Percentiles rank a stretch among this genome's conserved stretches.
phyloP scores from a whole-genome alignment of 2,797 vertebrate species.

The Sus cebifrons region DNA sequence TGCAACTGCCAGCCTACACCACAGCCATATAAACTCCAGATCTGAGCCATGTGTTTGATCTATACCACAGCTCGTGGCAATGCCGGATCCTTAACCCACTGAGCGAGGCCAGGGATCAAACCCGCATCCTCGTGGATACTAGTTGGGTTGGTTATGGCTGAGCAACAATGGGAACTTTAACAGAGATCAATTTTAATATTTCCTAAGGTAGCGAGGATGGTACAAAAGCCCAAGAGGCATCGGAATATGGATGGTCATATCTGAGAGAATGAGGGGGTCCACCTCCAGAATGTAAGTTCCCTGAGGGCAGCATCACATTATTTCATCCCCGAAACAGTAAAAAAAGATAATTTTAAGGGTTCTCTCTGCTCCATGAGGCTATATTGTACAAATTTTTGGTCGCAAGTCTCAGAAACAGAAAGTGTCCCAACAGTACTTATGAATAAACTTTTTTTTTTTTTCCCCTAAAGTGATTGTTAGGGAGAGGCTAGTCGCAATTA shows the following conservation, averaged over 20 bases:
- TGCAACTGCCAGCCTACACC: no score
- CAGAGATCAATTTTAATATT: constrained; percentile 42
- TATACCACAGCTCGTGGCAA: no score
- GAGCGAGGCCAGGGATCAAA: no score
- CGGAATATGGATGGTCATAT: neutral
- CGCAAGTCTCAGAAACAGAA: constrained; percentile 53
- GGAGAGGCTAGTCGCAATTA: constrained; percentile 43
- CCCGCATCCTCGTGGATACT: no score
- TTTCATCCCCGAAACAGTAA: neutral
- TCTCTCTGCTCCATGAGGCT: neutral
- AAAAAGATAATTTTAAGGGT: constrained; percentile 36
- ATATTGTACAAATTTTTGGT: constrained; percentile 3
- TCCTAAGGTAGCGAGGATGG: neutral
- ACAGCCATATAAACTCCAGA: no score
- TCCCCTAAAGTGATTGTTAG: constrained; percentile 18
- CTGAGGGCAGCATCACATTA: neutral
- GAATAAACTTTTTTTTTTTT: neutral
- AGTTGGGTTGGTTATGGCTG: no score
- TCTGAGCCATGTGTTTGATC: no score
- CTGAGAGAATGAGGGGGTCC: neutral
- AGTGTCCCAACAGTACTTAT: neutral
- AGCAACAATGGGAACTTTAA: neutral
- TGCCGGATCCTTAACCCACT: no score
- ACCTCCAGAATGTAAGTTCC: neutral
- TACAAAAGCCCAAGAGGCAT: neutral